phyloP scores from a whole-genome alignment of 1,140 invertebrate genomes.

The Brachionus calyciflorus region DNA sequence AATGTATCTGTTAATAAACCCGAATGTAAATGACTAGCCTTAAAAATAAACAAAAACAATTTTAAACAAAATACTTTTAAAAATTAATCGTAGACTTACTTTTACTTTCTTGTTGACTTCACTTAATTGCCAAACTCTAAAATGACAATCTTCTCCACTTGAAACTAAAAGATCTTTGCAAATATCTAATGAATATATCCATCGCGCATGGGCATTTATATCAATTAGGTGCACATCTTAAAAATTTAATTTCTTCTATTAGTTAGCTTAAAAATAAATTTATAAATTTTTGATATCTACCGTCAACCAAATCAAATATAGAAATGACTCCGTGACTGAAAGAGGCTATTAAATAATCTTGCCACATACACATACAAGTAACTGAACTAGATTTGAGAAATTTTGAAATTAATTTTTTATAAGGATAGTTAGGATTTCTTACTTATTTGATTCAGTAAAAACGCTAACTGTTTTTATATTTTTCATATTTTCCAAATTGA shows the following conservation, averaged over 20 bases:
- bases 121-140: slow-evolving; percentile 21
- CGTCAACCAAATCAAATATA: background rate
- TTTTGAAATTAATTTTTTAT: background rate
- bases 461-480: background rate
- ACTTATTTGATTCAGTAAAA: background rate
- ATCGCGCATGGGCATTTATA: slow-evolving; percentile 35
- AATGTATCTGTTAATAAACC: background rate
- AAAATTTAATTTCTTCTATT: background rate
- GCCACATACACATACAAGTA: background rate
- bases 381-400: background rate
- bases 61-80: background rate
- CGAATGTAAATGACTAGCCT: slow-evolving; percentile 17
- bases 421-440: background rate
- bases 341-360: background rate
- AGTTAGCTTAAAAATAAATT: background rate
- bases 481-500: background rate
- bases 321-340: background rate
- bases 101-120: slow-evolving; percentile 16
- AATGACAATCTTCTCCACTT: slow-evolving; percentile 28
- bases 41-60: background rate
- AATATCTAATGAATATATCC: slow-evolving; percentile 16
- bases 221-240: background rate
- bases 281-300: background rate
- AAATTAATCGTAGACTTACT: background rate
- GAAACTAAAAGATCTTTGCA: slow-evolving; percentile 16